Percentiles rank a stretch among this genome's conserved stretches.
Conservation (phyloP, 2,113 vertebrate species). For the Ophiodon elongatus region DNA sequence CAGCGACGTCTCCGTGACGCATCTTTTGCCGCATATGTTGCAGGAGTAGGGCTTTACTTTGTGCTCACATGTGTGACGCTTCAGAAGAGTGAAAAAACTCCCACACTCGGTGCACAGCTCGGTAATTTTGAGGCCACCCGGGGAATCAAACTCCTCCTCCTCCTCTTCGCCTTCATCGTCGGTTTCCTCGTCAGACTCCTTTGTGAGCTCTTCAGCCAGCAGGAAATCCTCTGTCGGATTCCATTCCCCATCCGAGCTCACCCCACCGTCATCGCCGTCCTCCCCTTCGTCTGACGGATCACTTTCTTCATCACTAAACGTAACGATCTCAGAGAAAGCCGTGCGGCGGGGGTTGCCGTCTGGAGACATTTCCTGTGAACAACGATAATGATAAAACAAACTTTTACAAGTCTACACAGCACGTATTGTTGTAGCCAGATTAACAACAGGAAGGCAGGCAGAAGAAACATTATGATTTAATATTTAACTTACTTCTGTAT, state of each 20-base stretch:
- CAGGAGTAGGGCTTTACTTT: constrained; percentile 51
- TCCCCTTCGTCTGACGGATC: constrained; percentile 25
- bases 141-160: neutral
- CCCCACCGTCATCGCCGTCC: neutral
- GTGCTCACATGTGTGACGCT: constrained; percentile 50
- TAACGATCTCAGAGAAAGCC: constrained; percentile 13
- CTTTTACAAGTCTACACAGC: neutral
- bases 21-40: constrained; percentile 55
- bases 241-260: constrained; percentile 41
- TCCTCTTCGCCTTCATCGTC: neutral
- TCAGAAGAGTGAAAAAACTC: constrained; percentile 29
- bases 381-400: constrained; percentile 5
- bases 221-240: constrained; percentile 4
- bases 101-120: constrained; percentile 65
- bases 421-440: neutral
- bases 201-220: constrained; percentile 13
- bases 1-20: constrained; percentile 1
- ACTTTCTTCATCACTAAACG: constrained; percentile 42
- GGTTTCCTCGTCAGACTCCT: constrained; percentile 10
- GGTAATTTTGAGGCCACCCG: constrained; percentile 18
- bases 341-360: neutral
- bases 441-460: neutral
- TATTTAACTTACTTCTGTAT: neutral
- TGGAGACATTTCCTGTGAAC: constrained; percentile 20
- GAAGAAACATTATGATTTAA: neutral